Evolutionary conservation across 2,113 vertebrate species (phyloP).

Genomic region (Macaca nemestrina): DNA sequence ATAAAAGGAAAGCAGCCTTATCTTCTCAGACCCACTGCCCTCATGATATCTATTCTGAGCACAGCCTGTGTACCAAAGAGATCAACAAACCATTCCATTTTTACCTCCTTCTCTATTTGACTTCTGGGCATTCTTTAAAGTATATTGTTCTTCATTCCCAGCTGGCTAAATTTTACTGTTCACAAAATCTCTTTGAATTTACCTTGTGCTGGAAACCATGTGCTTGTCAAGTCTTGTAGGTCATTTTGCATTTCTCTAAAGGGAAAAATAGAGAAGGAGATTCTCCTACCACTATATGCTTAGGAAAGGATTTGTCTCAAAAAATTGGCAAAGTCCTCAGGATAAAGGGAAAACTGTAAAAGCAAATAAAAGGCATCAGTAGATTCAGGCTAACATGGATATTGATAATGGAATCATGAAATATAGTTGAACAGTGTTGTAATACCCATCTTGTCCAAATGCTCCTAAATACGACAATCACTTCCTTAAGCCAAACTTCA

Average conservation of each 20-base stretch:
- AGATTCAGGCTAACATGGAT: not conserved
- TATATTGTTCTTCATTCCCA: constrained; percentile 36
- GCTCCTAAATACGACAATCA: not conserved
- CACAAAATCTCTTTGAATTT: constrained; percentile 50
- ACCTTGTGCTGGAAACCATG: constrained; percentile 34
- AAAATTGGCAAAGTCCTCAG: constrained; percentile 6
- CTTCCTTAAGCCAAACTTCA: not conserved
- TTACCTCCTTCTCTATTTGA: not conserved
- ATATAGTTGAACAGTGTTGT: not conserved
- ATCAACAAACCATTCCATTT: not conserved
- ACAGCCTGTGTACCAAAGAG: not conserved
- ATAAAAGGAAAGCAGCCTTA: constrained; percentile 19
- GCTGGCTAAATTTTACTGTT: not conserved
- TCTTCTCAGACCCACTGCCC: not conserved
- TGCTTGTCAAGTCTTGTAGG: constrained; percentile 18
- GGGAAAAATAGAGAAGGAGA: not conserved
- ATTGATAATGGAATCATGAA: not conserved
- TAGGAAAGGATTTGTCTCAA: constrained; percentile 11
- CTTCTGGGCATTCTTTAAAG: not conserved
- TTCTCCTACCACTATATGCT: not conserved
- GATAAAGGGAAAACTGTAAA: not conserved
- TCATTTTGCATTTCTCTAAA: constrained; percentile 31
- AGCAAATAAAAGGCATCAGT: not conserved
- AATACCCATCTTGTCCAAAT: not conserved
- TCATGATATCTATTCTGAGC: not conserved